Conservation (phyloP, 2,113 vertebrate species). For the Nesogale talazaci region DNA sequence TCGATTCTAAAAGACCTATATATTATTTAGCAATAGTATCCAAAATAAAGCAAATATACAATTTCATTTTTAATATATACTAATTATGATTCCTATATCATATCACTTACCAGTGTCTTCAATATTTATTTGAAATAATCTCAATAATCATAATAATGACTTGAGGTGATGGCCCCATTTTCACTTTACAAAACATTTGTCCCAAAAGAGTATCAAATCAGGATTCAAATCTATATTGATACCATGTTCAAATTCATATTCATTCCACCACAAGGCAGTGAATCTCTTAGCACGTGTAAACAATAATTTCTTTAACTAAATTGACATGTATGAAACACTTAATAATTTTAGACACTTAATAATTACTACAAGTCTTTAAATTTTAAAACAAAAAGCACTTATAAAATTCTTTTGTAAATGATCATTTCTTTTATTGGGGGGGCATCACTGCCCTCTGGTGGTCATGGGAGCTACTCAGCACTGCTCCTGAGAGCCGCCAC, state of each 20-base stretch:
- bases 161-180: background rate
- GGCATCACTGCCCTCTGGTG: no score
- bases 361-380: no score
- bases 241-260: background rate
- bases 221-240: background rate
- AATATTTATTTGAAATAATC: no score
- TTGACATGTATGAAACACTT: background rate
- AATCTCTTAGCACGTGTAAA: background rate
- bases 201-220: background rate
- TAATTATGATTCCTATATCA: background rate
- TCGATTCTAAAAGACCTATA: no score
- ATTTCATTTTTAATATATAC: background rate
- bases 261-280: background rate
- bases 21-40: slow-evolving; percentile 1
- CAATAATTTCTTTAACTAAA: slow-evolving; percentile 9
- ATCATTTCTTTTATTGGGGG: no score
- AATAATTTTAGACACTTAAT: background rate
- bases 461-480: no score
- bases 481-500: no score
- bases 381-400: no score
- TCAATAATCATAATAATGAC: no score
- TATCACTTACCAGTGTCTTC: no score
- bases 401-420: background rate
- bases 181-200: background rate
- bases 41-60: slow-evolving; percentile 43